phyloP scores from a whole-genome alignment of 2,888 invertebrate species.

The Drosophila fungiperda region DNA sequence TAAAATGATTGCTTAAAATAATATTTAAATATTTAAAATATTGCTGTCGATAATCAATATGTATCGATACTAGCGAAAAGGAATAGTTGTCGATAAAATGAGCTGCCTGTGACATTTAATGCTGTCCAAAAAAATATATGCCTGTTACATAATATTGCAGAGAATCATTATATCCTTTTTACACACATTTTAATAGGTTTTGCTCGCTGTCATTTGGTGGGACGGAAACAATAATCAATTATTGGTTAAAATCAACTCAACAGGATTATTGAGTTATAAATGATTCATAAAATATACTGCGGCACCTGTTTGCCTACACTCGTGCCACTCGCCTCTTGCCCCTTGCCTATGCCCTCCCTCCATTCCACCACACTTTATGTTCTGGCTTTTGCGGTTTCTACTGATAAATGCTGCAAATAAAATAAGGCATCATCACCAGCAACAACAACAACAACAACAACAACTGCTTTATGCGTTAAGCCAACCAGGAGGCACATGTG shows the following conservation, averaged over 20 bases:
- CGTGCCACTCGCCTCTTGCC: background rate
- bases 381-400: constrained; percentile 66
- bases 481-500: constrained; percentile 9
- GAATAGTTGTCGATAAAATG: background rate
- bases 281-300: constrained; percentile 76
- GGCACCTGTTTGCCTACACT: constrained; percentile 57
- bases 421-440: constrained; percentile 56
- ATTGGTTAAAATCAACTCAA: constrained; percentile 78
- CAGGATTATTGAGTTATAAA: constrained; percentile 78
- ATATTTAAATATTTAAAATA: no score
- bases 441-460: constrained; percentile 9
- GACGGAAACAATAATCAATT: constrained; percentile 75
- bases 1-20: no score
- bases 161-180: background rate
- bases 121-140: background rate
- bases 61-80: no score
- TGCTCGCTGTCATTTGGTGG: background rate
- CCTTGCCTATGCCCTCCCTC: background rate
- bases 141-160: background rate
- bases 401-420: constrained; percentile 73
- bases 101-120: background rate
- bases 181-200: background rate
- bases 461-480: constrained; percentile 16
- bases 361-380: constrained; percentile 5
- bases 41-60: no score